Base-by-base conservation (phyloP, 2,888 invertebrate genomes). In the Ferdinandea cuprea region DNA sequence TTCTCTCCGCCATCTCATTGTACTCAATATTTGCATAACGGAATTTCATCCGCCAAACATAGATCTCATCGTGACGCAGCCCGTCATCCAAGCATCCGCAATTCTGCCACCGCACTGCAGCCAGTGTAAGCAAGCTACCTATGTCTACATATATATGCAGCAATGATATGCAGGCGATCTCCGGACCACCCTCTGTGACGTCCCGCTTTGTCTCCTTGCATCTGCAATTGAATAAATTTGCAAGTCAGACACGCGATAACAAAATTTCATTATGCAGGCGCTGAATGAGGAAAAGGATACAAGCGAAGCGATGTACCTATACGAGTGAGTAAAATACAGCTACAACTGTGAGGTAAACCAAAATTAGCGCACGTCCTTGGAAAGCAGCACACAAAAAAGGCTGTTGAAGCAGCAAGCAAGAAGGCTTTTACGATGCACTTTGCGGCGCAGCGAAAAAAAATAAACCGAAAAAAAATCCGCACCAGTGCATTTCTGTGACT, bases 211-310 rank as follows among this genome's bases (percentile, higher is more conserved):
- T 13, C 35, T 42, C 68, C 37, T 52, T 48, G 50, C 56, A 42
- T 42, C 52, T 58, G 50, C 73, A 79, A 68, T 78, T 59, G 65
- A 77, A 78, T 78, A 78, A 83, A 83, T 78, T 83, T 83, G 83
- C 83, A 78, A 83, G 83, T 78, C 83, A 83, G 83, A 83, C 83
- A 78, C 78, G 83, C 72, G 83, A 83, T 78, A 83, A 68, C 72
- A 83, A 66, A 65, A 35, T 71, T 71, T 63, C 61, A 80, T 74
- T 46, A 80, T 83, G 44, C 44, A 17, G 19, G 17, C n/a, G n/a
- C 83, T 83, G 78, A 61, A 78, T 78, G 66, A 72, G 56, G 66
- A 66, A 72, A 83, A 77, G 44, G 76, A 77, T 77, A 71, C 81
- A 54, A 46, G 59, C 42, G n/a, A n/a, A n/a, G n/a, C n/a, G n/a